phyloP scores from a whole-genome alignment of 2,888 invertebrate species.

The Pachydiplax longipennis region DNA sequence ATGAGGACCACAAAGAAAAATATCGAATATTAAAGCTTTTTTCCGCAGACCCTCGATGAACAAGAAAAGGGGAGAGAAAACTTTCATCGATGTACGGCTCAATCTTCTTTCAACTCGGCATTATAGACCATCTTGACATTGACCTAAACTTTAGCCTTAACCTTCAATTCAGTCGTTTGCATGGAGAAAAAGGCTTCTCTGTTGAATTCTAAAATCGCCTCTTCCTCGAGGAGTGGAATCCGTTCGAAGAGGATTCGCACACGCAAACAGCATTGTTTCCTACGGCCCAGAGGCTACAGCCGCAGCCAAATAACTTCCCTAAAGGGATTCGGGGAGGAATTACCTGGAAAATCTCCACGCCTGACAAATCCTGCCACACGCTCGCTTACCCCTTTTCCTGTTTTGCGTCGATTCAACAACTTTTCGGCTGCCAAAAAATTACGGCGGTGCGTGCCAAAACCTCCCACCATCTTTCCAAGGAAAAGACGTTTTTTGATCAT shows the following conservation, averaged over 20 bases:
- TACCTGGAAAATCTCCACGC: not conserved
- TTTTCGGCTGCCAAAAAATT: not conserved
- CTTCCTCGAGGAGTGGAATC: not conserved
- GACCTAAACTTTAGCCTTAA: too few relatives aligned
- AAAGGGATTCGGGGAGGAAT: not conserved
- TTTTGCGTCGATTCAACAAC: not conserved
- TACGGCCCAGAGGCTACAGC: not conserved
- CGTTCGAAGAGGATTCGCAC: not conserved
- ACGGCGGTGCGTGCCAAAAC: not conserved
- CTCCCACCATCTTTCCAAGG: not conserved
- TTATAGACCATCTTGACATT: too few relatives aligned
- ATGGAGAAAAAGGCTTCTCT: not conserved
- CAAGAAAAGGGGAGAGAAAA: too few relatives aligned
- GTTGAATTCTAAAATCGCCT: not conserved
- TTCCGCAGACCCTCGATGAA: too few relatives aligned
- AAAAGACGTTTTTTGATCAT: not conserved
- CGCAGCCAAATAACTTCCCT: not conserved
- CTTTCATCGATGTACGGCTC: too few relatives aligned
- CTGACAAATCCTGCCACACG: not conserved
- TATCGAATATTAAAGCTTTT: too few relatives aligned
- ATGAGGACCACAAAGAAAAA: too few relatives aligned
- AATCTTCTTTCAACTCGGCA: too few relatives aligned
- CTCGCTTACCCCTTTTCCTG: not conserved
- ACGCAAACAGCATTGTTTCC: not conserved
- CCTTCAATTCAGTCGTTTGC: too few relatives aligned